Evolutionary conservation across 2,113 vertebrate genomes (phyloP).

Genomic region (Apteryx owenii): DNA sequence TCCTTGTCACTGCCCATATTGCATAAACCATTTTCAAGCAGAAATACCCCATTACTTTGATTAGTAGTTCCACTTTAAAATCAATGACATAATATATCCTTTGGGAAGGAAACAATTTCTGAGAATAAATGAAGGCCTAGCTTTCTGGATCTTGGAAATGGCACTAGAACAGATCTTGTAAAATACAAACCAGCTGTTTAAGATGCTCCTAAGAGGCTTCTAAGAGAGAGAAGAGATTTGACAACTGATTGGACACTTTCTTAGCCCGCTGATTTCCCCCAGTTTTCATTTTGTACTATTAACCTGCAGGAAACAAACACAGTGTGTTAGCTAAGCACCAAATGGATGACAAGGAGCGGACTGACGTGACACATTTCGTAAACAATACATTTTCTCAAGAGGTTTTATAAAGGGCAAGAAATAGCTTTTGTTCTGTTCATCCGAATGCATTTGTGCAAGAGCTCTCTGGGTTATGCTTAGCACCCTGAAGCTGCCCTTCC

Average conservation of each 20-base stretch:
- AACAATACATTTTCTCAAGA: slow-evolving; percentile 19
- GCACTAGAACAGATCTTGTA: neutral
- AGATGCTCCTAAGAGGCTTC: neutral
- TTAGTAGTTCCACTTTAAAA: neutral
- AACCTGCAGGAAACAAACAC: neutral
- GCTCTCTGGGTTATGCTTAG: neutral
- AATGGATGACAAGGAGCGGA: neutral
- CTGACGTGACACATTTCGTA: neutral
- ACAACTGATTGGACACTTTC: neutral
- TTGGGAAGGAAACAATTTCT: neutral
- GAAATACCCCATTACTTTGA: neutral
- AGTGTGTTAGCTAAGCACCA: neutral
- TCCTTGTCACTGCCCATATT: neutral
- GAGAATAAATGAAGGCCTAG: neutral
- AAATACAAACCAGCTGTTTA: slow-evolving; percentile 4
- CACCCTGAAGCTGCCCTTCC: neutral
- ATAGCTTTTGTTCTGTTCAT: neutral
- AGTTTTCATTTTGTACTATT: neutral
- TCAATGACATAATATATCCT: neutral
- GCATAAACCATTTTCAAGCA: neutral
- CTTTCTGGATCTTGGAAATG: neutral
- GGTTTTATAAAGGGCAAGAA: neutral
- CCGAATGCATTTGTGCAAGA: neutral
- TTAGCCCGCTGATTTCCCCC: neutral
- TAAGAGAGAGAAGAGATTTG: neutral